Evolutionary conservation across 2,888 invertebrate species (phyloP), one percentile per base, ranked within the genome.

Genomic region (Papilio protenor): DNA sequence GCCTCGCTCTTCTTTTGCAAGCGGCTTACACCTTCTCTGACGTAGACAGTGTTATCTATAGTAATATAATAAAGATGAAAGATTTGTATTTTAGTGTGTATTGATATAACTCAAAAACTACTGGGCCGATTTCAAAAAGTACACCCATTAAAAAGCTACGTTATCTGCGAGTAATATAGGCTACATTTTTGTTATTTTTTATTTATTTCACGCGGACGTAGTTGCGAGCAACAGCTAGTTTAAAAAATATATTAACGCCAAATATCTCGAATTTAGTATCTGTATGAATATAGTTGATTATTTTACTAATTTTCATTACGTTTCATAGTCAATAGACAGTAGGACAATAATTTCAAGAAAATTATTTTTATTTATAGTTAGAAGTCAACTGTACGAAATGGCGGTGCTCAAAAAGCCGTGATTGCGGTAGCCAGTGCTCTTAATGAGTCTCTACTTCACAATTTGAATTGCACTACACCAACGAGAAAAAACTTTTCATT

Each of bases 371-470:
- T 27, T 64, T 49, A 45, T 33, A n/a, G 2, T 40, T 52, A 55
- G 40, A 61, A 59, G 61, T 73, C 45, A 27, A 33, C 12, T 18
- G 16, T 45, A 45, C 12, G 45, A n/a, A 61, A 61, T 16, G 18
- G n/a, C n/a, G 47, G 27, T 52, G 40, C 47, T 76, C 49, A 71
- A 49, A 70, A 59, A 71, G 61, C 49, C 76, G 21, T 76, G 59
- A 76, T 71, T 71, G 57, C 70, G 55, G n/a, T 21, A 47, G 45
- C 27, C 73, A 47, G 64, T 49, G 27, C 40, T 40, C 75, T 27
- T 55, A 75, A 52, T 66, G 75, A 66, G 66, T 16, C 14, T 55
- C 47, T 66, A 66, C 66, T 75, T 75, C 55, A 75, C 55, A 69
- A 14, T 52, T 55, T 70, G 23, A 40, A 70, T 70, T 3, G 45